Base-by-base conservation (phyloP, 2,888 invertebrate species). In the Cacoxenus indagator region DNA sequence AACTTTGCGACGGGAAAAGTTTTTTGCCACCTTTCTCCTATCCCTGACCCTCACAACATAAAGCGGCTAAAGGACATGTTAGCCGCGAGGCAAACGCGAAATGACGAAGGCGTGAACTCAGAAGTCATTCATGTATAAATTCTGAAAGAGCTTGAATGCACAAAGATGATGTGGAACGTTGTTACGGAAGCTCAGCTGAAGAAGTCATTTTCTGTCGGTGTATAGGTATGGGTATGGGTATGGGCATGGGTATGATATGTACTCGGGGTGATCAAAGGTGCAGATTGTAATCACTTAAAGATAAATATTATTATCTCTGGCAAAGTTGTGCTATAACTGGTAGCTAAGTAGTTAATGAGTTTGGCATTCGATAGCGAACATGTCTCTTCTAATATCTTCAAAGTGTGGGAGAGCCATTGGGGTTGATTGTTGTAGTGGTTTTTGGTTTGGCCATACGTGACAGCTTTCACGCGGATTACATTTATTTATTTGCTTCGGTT, bases 91-190 rank as follows among this genome's bases (percentile, higher is more conserved):
- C 73, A 73, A 70, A 66, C 43, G 26, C 37, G n/a, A n/a, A 4
- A 74, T 77, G 71, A 73, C 55, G 73, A 67, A 70, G 78, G 76
- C 73, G 75, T 78, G 71, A 81, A 75, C 73, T 76, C 71, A 72
- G 71, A 75, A 71, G 74, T 72, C 77, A 75, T 72, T 73, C 75
- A 74, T 74, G 75, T 71, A 67, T 67, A 72, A 81, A 80, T 78
- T 70, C 57, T 67, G 68, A 67, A 67, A 62, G 54, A 31, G 9
- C 17, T 19, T 4, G 9, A 31, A 29, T 26, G 27, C 59, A 59
- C 27, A 24, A 24, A 62, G 37, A 37, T 14, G 2, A 2, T 37
- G 37, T 14, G 14, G 37, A 37, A 37, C 9, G 14, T 31, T 31
- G 31, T 31, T 37, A 0, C n/a, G n/a, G n/a, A n/a, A n/a, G n/a